These are phyloP conservation scores for Pseudomyrmex pallidus DNA, from an alignment of 1,140 invertebrate species.

Conservation along the genomic window DNA sequence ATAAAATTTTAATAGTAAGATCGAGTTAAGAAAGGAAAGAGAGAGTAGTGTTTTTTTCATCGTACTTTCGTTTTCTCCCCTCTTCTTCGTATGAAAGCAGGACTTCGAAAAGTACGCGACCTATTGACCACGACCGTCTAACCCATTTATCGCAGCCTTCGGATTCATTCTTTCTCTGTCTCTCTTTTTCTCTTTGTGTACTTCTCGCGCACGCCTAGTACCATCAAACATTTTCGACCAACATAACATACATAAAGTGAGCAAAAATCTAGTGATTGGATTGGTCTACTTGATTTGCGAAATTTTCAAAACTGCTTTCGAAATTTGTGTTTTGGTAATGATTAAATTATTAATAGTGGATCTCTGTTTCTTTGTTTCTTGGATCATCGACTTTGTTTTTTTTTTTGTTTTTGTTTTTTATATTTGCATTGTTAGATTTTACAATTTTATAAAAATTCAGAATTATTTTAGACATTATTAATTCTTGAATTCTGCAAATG, in stretches of 20 bases:
- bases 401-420: background rate
- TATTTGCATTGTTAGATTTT: too few relatives aligned
- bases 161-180: constrained; percentile 16
- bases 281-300: background rate
- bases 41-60: background rate
- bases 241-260: constrained; percentile 19
- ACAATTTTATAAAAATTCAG: too few relatives aligned
- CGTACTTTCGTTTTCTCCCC: background rate
- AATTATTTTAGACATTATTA: background rate
- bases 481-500: background rate
- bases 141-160: constrained; percentile 53
- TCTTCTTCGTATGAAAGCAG: constrained; percentile 6
- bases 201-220: constrained; percentile 34
- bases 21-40: background rate
- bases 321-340: background rate
- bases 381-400: background rate
- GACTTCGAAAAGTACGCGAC: constrained; percentile 46
- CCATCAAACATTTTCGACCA: constrained; percentile 19
- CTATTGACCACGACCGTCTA: constrained; percentile 49
- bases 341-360: constrained; percentile 1
- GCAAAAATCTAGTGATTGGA: constrained; percentile 9
- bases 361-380: background rate
- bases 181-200: constrained; percentile 15
- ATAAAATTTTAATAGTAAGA: background rate
- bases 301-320: background rate